Percentiles rank a stretch among this genome's conserved stretches.
These are phyloP conservation scores for Platycercus adscitus DNA, from an alignment of 2,113 vertebrate species.

Conservation along the genomic window DNA sequence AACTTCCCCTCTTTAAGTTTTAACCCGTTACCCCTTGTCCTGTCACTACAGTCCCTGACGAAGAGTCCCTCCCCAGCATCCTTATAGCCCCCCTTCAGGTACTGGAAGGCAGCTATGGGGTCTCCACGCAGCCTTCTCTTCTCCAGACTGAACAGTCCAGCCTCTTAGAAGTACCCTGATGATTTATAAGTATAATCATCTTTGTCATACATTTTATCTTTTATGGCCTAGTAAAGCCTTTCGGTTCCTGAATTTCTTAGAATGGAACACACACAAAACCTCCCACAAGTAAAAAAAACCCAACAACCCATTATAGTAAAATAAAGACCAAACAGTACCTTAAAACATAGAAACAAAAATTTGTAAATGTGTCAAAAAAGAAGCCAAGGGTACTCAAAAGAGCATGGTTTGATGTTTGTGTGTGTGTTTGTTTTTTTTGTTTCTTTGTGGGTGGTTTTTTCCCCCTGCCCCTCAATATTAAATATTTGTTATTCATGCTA, in stretches of 20 bases:
- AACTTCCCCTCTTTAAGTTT: no score
- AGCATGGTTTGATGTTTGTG: not conserved
- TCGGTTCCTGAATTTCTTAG: not conserved
- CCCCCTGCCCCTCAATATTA: rapidly evolving
- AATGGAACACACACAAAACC: not conserved
- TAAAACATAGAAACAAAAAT: not conserved
- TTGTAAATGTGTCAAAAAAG: not conserved
- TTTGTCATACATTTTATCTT: not conserved
- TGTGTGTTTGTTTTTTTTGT: not conserved
- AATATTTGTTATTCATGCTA: not conserved
- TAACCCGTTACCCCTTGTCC: no score
- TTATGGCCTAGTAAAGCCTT: not conserved
- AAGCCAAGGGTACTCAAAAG: not conserved
- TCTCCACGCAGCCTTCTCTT: no score
- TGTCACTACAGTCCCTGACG: no score
- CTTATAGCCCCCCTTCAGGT: no score
- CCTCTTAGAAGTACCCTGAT: not conserved
- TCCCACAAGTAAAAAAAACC: not conserved
- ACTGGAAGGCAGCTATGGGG: no score
- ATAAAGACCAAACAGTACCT: not conserved
- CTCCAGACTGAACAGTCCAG: not conserved
- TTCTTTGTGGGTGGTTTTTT: rapidly evolving
- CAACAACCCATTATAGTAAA: not conserved
- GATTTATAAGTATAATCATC: not conserved
- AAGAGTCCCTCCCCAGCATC: no score